Conservation (phyloP, 2,113 vertebrate species). For the Thamnophis sirtalis region DNA sequence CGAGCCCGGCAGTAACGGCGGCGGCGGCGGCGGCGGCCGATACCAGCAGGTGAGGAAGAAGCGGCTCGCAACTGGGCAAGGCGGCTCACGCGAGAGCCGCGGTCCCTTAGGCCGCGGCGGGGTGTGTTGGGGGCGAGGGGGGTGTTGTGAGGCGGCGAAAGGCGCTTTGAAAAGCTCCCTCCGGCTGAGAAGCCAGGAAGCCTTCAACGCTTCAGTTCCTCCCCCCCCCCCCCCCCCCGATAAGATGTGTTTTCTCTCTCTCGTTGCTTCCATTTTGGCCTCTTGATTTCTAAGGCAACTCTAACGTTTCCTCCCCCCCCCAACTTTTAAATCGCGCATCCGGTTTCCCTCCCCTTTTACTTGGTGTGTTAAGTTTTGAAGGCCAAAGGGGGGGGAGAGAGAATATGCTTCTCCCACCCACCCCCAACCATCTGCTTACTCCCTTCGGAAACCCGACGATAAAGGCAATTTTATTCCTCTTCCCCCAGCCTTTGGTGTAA, state of each 20-base stretch:
- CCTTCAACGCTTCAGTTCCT: neutral
- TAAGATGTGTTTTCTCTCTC: too few species aligned
- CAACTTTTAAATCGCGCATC: neutral
- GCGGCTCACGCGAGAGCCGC: neutral
- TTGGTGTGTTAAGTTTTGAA: neutral
- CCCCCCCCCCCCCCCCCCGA: neutral
- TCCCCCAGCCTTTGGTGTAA: neutral
- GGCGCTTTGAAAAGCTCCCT: neutral
- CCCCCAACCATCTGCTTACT: neutral
- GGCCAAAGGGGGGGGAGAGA: neutral
- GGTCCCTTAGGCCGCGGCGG: constrained; percentile 17
- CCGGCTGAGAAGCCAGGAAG: neutral
- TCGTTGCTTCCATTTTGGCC: neutral
- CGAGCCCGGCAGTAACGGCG: neutral
- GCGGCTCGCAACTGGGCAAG: neutral
- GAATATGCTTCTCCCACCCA: neutral
- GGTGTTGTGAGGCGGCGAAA: neutral
- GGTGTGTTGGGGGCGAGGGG: too few species aligned
- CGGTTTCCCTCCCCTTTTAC: neutral
- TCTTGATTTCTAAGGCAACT: neutral
- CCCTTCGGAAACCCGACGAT: neutral
- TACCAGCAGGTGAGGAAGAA: constrained; percentile 63
- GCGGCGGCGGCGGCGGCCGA: constrained; percentile 47
- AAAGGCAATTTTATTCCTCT: neutral
- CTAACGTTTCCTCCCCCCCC: too few species aligned